Conservation (phyloP, 2,797 vertebrate species). For the Sebastes minor region DNA sequence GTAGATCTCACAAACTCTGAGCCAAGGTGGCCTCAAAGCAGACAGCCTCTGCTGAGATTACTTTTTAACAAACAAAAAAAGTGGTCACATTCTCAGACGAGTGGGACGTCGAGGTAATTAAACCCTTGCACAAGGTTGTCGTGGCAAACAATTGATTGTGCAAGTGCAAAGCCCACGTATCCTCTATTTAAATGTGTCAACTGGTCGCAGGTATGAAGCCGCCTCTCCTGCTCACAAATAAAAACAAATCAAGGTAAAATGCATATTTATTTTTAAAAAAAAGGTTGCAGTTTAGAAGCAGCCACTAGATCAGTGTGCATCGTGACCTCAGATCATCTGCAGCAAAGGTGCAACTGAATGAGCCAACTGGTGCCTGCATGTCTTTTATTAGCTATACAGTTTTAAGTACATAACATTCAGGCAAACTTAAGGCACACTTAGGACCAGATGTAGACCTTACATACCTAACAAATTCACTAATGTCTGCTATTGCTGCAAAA, state of each 20-base stretch:
- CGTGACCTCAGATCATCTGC: neutral
- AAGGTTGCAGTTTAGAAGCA: neutral
- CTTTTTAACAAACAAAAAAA: neutral
- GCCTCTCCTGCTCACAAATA: neutral
- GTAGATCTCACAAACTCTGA: neutral
- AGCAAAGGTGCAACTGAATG: neutral
- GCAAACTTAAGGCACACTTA: neutral
- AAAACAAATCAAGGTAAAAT: neutral
- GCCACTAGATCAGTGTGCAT: neutral
- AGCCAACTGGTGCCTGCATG: neutral
- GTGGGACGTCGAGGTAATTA: neutral
- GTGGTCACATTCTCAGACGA: constrained; percentile 1
- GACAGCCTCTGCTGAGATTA: neutral
- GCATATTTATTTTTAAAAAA: neutral
- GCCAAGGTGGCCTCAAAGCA: neutral
- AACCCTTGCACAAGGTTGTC: neutral
- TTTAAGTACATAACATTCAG: neutral
- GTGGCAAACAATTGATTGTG: neutral
- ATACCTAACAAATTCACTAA: neutral
- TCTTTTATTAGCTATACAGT: neutral
- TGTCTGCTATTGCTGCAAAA: neutral
- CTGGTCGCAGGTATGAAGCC: neutral
- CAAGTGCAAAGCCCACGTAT: neutral
- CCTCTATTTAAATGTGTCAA: neutral
- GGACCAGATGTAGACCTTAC: neutral